Conservation (phyloP, 2,113 vertebrate genomes). For the Aegithalos caudatus region DNA sequence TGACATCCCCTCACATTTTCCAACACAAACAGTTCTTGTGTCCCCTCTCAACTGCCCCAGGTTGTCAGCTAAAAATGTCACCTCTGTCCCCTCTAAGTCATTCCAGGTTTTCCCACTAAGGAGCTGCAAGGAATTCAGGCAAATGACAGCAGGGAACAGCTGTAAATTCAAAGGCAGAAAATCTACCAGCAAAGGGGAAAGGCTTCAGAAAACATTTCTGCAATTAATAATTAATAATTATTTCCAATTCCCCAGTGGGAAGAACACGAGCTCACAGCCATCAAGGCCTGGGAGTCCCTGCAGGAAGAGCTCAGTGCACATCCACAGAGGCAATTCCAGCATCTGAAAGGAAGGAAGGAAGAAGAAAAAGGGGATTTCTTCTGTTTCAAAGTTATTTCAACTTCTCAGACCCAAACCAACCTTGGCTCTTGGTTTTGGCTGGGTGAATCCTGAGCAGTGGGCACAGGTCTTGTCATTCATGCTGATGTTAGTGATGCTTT, state of each 20-base stretch:
- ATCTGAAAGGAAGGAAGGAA: neutral
- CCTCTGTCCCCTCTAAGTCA: neutral
- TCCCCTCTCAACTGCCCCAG: neutral
- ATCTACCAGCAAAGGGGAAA: neutral
- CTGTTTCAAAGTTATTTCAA: neutral
- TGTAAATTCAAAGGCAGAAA: neutral
- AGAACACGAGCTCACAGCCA: neutral
- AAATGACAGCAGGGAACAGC: neutral
- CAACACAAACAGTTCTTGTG: neutral
- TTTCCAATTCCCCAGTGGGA: neutral
- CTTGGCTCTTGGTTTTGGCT: too few relatives aligned
- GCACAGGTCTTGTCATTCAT: neutral
- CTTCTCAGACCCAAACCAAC: neutral
- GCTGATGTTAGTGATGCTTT: neutral
- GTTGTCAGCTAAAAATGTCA: neutral
- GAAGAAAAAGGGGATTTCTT: neutral
- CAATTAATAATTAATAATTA: neutral
- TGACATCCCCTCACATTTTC: neutral
- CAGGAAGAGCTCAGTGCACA: neutral
- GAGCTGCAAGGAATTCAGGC: neutral
- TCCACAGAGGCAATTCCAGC: too few relatives aligned
- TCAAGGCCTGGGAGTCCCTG: neutral
- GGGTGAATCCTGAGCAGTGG: neutral
- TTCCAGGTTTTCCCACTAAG: neutral
- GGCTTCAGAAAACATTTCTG: neutral